phyloP scores from a whole-genome alignment of 2,888 invertebrate species.

The Yponomeuta plumbellus region DNA sequence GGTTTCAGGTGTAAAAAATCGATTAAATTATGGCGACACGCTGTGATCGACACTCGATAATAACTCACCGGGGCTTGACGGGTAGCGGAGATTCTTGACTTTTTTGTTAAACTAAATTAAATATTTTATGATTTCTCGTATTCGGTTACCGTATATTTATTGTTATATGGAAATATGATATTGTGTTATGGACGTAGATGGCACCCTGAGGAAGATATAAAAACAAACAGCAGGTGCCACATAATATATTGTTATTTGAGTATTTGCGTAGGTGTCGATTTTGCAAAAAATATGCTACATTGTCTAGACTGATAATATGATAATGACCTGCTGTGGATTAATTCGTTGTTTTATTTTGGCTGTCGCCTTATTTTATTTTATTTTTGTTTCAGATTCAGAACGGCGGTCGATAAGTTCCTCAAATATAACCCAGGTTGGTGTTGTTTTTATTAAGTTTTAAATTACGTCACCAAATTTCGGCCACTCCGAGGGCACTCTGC shows the following conservation, averaged over 20 bases:
- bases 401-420: slow-evolving; percentile 58
- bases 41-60: slow-evolving; percentile 72
- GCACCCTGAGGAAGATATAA: background rate
- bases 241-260: background rate
- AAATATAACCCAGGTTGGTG: slow-evolving; percentile 27
- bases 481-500: too few relatives aligned
- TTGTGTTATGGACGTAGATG: slow-evolving; percentile 6
- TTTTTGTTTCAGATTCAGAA: slow-evolving; percentile 63
- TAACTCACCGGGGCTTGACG: slow-evolving; percentile 66
- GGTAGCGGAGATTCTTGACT: slow-evolving; percentile 58
- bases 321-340: background rate
- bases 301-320: background rate
- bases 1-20: slow-evolving; percentile 76
- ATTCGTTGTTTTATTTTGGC: background rate
- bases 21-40: slow-evolving; percentile 73
- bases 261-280: slow-evolving; percentile 3
- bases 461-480: too few relatives aligned
- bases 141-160: slow-evolving; percentile 45
- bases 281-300: background rate
- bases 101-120: slow-evolving; percentile 70
- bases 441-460: background rate
- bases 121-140: slow-evolving; percentile 59
- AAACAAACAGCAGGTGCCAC: background rate
- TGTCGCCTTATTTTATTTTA: slow-evolving; percentile 23
- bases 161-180: slow-evolving; percentile 27